Evolutionary conservation across 2,113 vertebrate genomes (phyloP).

Genomic region (Aphyosemion australe): DNA sequence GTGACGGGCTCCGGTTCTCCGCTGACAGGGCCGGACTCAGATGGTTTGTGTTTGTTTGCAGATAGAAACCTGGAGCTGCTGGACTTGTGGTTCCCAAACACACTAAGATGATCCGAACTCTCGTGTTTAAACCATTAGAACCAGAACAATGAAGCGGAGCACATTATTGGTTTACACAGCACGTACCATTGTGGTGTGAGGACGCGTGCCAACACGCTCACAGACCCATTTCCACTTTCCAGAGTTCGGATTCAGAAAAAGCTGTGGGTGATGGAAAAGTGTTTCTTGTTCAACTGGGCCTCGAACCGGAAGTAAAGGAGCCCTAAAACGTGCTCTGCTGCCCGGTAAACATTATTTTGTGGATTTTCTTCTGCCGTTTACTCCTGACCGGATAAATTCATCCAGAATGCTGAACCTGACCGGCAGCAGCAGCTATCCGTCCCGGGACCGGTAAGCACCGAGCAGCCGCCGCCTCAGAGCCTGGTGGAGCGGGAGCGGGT

Average conservation of each 20-base stretch:
- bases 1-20: slow-evolving; percentile 39
- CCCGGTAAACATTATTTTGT: slow-evolving; percentile 62
- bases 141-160: slow-evolving; percentile 44
- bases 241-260: slow-evolving; percentile 77
- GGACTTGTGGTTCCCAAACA: neutral
- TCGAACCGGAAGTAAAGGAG: slow-evolving; percentile 75
- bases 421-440: neutral
- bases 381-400: slow-evolving; percentile 64
- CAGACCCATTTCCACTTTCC: slow-evolving; percentile 81
- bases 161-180: slow-evolving; percentile 81
- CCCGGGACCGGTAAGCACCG: slow-evolving; percentile 43
- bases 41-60: no score
- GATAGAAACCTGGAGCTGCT: no score
- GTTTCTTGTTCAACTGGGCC: slow-evolving; percentile 69
- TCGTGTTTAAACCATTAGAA: slow-evolving; percentile 35
- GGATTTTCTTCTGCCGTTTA: slow-evolving; percentile 46
- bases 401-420: slow-evolving; percentile 44
- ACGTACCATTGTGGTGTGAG: slow-evolving; percentile 85
- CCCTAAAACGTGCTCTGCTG: slow-evolving; percentile 68
- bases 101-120: neutral
- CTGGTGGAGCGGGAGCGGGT: slow-evolving; percentile 43
- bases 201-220: slow-evolving; percentile 82
- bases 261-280: slow-evolving; percentile 62
- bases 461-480: slow-evolving; percentile 37
- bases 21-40: slow-evolving; percentile 37